These are phyloP conservation scores for Lathamus discolor DNA, from an alignment of 2,113 vertebrate species.

Conservation along the genomic window DNA sequence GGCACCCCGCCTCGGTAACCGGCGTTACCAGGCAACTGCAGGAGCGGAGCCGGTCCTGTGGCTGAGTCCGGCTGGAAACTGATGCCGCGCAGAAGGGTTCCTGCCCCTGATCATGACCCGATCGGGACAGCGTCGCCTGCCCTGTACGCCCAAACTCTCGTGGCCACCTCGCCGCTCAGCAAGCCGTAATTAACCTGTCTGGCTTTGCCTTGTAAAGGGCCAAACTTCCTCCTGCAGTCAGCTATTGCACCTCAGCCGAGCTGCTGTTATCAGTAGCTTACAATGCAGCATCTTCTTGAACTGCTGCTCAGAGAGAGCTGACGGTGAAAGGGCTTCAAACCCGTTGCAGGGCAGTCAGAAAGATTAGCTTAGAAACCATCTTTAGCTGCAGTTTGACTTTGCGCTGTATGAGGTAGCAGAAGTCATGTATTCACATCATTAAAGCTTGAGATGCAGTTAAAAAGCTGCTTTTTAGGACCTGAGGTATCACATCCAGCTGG, in stretches of 20 bases:
- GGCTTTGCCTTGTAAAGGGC: neutral
- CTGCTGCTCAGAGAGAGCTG: neutral
- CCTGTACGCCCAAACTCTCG: neutral
- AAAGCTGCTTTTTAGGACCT: neutral
- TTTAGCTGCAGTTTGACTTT: neutral
- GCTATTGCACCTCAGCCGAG: neutral
- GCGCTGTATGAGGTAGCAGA: neutral
- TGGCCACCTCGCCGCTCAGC: neutral
- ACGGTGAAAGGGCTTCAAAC: neutral
- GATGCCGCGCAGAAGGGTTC: neutral
- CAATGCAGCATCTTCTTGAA: neutral
- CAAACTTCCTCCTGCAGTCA: neutral
- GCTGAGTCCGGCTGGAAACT: neutral
- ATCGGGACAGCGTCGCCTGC: neutral
- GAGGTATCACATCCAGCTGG: neutral
- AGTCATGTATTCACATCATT: neutral
- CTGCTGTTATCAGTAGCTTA: neutral
- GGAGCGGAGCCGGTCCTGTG: neutral
- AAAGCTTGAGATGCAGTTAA: neutral
- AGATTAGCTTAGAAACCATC: neutral
- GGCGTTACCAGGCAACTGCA: conserved; percentile 71
- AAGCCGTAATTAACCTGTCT: neutral
- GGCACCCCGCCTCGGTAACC: neutral
- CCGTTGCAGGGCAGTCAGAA: neutral
- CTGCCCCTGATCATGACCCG: neutral